A percentile compares a stretch with the other conserved stretches of the same genome.
These are phyloP conservation scores for Pseudachorutes palmiensis DNA, from an alignment of 1,140 invertebrate species.

Conservation along the genomic window DNA sequence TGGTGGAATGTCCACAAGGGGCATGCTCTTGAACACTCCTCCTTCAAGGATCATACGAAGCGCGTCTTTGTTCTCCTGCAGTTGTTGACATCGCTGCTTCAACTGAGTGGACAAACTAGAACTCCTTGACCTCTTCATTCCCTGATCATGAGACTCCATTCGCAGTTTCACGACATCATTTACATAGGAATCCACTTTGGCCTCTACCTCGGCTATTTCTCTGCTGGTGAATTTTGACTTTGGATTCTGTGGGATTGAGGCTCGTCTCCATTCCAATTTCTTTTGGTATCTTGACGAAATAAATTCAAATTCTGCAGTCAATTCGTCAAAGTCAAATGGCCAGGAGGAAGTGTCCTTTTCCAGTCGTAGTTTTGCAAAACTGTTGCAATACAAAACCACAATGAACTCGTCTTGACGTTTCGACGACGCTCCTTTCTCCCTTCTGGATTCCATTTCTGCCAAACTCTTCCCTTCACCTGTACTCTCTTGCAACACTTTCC, in stretches of 20 bases:
- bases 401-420: conserved; percentile 24
- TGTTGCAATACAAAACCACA: conserved; percentile 34
- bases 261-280: conserved; percentile 19
- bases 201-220: conserved; percentile 26
- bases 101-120: too few relatives aligned
- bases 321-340: conserved; percentile 37
- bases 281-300: conserved; percentile 23
- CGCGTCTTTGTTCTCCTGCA: too few relatives aligned
- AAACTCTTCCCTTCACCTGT: too few relatives aligned
- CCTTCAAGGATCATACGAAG: conserved; percentile 1
- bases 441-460: too few relatives aligned
- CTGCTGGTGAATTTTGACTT: conserved; percentile 9
- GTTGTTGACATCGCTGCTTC: too few relatives aligned
- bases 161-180: conserved; percentile 25
- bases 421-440: too few relatives aligned
- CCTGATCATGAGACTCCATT: conserved; percentile 16
- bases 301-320: conserved; percentile 31
- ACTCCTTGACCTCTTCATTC: too few relatives aligned
- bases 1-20: conserved; percentile 19
- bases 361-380: conserved; percentile 26
- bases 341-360: conserved; percentile 27
- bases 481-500: too few relatives aligned
- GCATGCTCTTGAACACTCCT: conserved; percentile 22
- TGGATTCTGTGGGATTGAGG: conserved; percentile 24
- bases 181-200: conserved; percentile 25